A percentile compares a stretch with the other conserved stretches of the same genome.
These are phyloP conservation scores for Turdus rufiventris DNA, from an alignment of 2,113 vertebrate genomes.

Conservation along the genomic window DNA sequence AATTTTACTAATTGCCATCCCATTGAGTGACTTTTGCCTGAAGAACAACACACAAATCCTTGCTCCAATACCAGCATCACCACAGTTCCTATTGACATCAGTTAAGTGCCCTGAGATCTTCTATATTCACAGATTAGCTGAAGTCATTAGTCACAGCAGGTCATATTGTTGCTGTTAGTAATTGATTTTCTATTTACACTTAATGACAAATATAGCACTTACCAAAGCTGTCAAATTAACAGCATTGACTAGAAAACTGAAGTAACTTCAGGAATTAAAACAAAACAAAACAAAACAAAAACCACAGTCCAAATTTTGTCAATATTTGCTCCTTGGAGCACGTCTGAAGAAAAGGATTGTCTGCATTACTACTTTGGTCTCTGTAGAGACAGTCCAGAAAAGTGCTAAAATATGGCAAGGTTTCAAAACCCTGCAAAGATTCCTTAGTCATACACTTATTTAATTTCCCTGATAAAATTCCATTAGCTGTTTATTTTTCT, in stretches of 20 bases:
- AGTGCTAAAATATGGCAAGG: background rate
- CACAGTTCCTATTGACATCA: background rate
- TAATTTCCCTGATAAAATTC: background rate
- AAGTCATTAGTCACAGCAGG: background rate
- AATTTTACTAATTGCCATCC: background rate
- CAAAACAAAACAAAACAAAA: background rate
- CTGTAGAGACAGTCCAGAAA: background rate
- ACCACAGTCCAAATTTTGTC: background rate
- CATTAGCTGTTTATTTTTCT: background rate
- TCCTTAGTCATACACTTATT: background rate
- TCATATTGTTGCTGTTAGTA: background rate
- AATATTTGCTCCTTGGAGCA: background rate
- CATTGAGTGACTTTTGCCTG: background rate
- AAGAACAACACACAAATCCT: background rate
- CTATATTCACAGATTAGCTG: background rate
- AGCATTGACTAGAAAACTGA: background rate
- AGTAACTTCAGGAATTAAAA: background rate
- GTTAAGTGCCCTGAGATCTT: background rate
- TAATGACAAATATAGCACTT: constrained; percentile 5
- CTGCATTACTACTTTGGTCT: background rate
- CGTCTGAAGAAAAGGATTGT: background rate
- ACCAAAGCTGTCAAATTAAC: background rate
- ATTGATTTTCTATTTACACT: background rate
- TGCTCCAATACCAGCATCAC: background rate
- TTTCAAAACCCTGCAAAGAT: constrained; percentile 2